Base-by-base conservation (phyloP, 2,888 invertebrate species). In the Aporophyla lueneburgensis region DNA sequence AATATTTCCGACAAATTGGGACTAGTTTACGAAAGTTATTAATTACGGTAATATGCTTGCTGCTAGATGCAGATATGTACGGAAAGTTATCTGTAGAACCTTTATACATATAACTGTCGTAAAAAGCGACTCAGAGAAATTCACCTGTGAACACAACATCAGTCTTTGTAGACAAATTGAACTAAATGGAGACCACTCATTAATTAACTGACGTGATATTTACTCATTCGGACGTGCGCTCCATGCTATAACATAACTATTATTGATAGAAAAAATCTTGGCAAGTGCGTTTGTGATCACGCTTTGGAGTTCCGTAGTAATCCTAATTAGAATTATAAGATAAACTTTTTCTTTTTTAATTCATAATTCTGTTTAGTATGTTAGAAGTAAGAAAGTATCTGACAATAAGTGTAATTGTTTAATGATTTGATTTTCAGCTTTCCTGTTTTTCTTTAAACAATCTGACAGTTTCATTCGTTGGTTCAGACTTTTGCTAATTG, bases 171-270 rank as follows among this genome's bases (percentile, higher is more conserved):
- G 14, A 58, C 58, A 62, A 83, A 63, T 67, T 43, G 6, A 71
- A 61, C n/a, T 49, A 43, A 78, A 83, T 54, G 3, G 40, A 71
- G 43, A 70, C 46, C 53, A 27, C 24, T 78, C 27, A 27, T 59
- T 72, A 49, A 72, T 69, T 46, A 66, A 27, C 40, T 46, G 21
- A 78, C 66, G 53, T 78, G 70, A 72, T 78, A 58, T 83, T 81
- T 78, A 70, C 58, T 24, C 51, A 70, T 69, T n/a, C 1, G 27
- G 43, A 76, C 79, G 69, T 79, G 84, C 19, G 16, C 46, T 59
- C 33, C 69, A 54, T 73, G 33, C 43, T 56, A 53, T 43, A 33
- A 12, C 21, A 10, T 14, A 24, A 56, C 2, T 54, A 43, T 46
- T 56, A 51, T 16, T 56, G 10, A 7, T 19, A 7, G 6, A 66